Evolutionary conservation across 2,113 vertebrate genomes (phyloP), one percentile per base, ranked within the genome.

Genomic region (Bostrychus sinensis): DNA sequence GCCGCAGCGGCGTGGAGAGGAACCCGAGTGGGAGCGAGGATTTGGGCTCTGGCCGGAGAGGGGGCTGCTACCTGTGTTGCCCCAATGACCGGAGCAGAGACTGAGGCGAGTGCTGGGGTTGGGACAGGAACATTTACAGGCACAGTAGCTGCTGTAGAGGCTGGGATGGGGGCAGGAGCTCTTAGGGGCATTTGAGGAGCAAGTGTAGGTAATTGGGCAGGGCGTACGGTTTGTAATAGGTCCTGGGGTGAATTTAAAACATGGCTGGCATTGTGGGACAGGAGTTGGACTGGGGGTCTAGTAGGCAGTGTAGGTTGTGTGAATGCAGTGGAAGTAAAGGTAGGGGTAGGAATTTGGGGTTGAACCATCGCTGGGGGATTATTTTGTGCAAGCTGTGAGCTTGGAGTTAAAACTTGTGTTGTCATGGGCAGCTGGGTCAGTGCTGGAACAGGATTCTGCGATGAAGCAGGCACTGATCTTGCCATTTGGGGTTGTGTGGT

Each of bases 111-210:
- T 4, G 82, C 81, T 0, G 80, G 74, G 10, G 80, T 79, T 0
- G 81, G 85, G 20, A 72, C 65, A 22, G 70, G 80, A 36, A 85
- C 82, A 1, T 83, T 70, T 0, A 73, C 61, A 22, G 85, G 81
- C 28, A 83, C 56, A 19, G 86, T 78, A 25, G 71, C 56, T 4
- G 87, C 14, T 10, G 48, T 8, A 3, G 48, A 28, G 7, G 48
- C 48, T 3, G 28, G 12, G 3, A 51, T 8, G 12, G 25, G 14
- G 14, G 8, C 22, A 6, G 48, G 14, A 7, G 2, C 13, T 28
- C 25, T 50, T 3, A 63, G 14, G 32, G 6, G 4, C 23, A 28
- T 26, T 7, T 39, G 10, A 4, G 53, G 37, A 22, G 42, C 8
- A 12, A 32, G 37, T 10, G 30, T 19, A 25, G 65, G 25, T 16